Evolutionary conservation across 2,888 invertebrate genomes (phyloP), one percentile per base, ranked within the genome.

Genomic region (Pollenia angustigena): DNA sequence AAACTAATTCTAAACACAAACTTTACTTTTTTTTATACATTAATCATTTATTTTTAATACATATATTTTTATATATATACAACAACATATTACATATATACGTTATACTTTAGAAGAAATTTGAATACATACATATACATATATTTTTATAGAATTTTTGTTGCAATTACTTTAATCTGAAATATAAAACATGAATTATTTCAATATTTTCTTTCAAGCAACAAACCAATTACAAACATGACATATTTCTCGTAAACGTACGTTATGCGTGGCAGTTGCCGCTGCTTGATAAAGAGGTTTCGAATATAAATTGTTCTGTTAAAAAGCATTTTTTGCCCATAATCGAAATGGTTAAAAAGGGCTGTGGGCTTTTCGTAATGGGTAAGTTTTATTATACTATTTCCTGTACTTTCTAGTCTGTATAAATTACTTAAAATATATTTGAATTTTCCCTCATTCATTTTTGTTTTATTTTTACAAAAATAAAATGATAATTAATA

Each of bases 201-300:
- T 85, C 84, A 85, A 85, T 85, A 85, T 85, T 85, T 85, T 85
- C 84, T 85, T 85, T 85, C 84, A 85, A 85, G 84, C 84, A 85
- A 85, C 84, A 84, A 84, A 16, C 79, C 66, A 84, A 83, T 56
- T 78, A 68, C 79, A 80, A 85, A 80, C 84, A 85, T 80, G 79
- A 85, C 66, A 84, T 60, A 80, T 68, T 80, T 82, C 82, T 76
- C 76, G 52, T 82, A 69, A 76, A 76, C 68, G 74, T 74, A 75
- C 74, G 58, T 79, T 54, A 58, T 80, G 68, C 66, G 78, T 85
- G 84, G 79, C 84, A 79, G 84, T 80, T 66, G 74, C 74, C 68
- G 84, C 84, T 68, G 79, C 79, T 84, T 85, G 64, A 71, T 66
- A 32, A 32, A 68, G 84, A 74, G 72, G 79, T 84, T 74, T 84